Conservation (phyloP, 2,797 vertebrate species). For the Botia kubotai region DNA sequence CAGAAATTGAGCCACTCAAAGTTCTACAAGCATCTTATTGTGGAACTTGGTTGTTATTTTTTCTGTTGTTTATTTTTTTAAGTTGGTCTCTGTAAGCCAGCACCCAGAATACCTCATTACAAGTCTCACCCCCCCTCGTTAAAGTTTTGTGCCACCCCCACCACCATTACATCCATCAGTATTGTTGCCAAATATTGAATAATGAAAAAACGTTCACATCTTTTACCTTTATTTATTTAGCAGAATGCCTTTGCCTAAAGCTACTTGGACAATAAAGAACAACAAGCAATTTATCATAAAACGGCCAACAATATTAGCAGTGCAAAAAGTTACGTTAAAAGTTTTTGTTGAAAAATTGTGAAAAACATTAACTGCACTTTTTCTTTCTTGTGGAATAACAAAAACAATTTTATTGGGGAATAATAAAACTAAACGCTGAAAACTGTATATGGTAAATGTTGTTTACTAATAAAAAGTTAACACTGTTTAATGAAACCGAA, state of each 20-base stretch:
- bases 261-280: not conserved
- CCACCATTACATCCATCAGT: not conserved
- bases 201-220: not conserved
- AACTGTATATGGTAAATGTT: too few species aligned
- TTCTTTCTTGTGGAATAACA: too few species aligned
- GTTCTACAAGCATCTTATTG: constrained; percentile 23
- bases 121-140: not conserved
- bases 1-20: constrained; percentile 12
- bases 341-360: too few species aligned
- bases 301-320: not conserved
- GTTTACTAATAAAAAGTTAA: too few species aligned
- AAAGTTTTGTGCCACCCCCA: not conserved
- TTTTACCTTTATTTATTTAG: not conserved
- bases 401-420: too few species aligned
- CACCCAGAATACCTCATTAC: not conserved
- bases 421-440: too few species aligned
- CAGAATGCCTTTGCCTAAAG: not conserved
- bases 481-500: not conserved
- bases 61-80: not conserved
- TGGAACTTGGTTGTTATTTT: constrained; percentile 5
- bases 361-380: too few species aligned
- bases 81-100: not conserved
- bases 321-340: not conserved
- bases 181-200: not conserved
- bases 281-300: constrained; percentile 2